A percentile compares a stretch with the other conserved stretches of the same genome.
phyloP scores from a whole-genome alignment of 2,113 vertebrate species.

The Crotalus tigris region DNA sequence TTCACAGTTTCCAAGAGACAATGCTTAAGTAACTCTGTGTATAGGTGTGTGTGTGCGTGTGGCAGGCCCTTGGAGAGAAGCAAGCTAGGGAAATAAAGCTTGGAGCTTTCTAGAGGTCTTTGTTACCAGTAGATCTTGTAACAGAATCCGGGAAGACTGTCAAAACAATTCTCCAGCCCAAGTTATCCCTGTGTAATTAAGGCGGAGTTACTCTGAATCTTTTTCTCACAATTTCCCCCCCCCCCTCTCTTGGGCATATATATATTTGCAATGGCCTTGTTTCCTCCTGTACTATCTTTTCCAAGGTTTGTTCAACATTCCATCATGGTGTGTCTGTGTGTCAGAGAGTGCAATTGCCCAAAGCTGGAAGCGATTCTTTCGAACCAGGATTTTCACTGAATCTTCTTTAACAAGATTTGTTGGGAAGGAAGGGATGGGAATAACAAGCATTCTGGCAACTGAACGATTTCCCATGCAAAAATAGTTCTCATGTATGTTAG shows the following conservation, averaged over 20 bases:
- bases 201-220: background rate
- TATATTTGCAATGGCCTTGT: background rate
- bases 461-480: background rate
- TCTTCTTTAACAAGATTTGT: background rate
- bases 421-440: background rate
- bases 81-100: background rate
- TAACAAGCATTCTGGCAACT: background rate
- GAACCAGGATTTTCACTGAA: background rate
- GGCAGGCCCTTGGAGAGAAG: background rate
- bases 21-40: background rate
- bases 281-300: background rate
- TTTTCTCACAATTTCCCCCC: background rate
- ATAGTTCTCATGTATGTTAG: background rate
- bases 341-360: background rate
- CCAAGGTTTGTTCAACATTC: background rate
- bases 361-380: background rate
- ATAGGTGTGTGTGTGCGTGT: background rate
- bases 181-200: background rate
- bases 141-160: background rate
- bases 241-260: background rate
- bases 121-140: background rate
- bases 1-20: background rate
- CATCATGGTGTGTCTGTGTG: background rate
- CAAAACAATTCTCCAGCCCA: background rate
- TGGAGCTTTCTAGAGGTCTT: background rate